These are phyloP conservation scores for Sebastes steindachneri DNA, from an alignment of 2,797 vertebrate species.

Conservation along the genomic window DNA sequence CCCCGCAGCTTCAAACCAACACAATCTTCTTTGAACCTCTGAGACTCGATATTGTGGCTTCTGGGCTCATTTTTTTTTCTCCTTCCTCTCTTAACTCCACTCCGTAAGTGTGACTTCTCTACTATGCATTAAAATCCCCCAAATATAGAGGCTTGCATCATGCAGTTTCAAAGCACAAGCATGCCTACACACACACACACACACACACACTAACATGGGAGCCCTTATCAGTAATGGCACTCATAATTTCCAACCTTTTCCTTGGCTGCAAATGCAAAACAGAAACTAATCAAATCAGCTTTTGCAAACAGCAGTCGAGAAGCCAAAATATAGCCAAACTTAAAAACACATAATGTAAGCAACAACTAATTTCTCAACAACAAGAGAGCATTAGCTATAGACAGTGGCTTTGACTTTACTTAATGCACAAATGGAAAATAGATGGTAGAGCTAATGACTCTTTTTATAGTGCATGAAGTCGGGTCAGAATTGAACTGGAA, in stretches of 20 bases:
- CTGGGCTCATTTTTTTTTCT: background rate
- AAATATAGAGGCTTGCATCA: background rate
- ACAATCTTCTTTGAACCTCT: slow-evolving; percentile 26
- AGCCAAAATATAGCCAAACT: background rate
- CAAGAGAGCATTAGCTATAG: background rate
- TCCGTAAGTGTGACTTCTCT: background rate
- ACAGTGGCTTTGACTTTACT: background rate
- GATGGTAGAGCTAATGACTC: background rate
- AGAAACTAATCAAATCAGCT: background rate
- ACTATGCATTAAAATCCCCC: background rate
- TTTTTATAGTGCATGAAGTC: background rate
- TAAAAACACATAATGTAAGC: background rate
- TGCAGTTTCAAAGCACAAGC: background rate
- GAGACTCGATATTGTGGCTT: background rate
- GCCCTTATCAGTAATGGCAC: background rate
- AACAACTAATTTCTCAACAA: background rate
- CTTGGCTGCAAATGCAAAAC: background rate
- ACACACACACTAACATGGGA: background rate
- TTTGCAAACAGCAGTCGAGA: background rate
- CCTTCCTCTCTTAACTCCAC: background rate
- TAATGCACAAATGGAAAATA: background rate
- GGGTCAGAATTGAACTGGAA: background rate
- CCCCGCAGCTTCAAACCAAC: slow-evolving; percentile 26
- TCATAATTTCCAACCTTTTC: background rate
- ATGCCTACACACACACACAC: background rate